These are phyloP conservation scores for Drosophila nigromelanica DNA, from an alignment of 1,140 invertebrate species.

Conservation along the genomic window DNA sequence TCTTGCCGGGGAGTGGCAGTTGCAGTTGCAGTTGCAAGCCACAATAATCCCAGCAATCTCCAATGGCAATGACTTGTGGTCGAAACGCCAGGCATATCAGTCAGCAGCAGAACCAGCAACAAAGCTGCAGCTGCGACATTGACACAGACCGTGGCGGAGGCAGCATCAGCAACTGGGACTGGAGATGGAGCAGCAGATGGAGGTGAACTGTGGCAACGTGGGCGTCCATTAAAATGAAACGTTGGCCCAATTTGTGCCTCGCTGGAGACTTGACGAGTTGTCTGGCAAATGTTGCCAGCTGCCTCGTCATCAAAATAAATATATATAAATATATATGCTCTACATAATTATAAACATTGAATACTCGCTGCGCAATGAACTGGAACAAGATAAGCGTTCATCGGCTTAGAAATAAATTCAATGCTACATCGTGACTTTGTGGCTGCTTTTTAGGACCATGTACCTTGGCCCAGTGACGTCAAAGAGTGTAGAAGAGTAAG, in stretches of 20 bases:
- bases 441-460: background rate
- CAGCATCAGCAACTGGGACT: background rate
- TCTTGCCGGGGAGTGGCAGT: constrained; percentile 23
- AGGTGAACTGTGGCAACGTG: constrained; percentile 38
- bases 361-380: constrained; percentile 33
- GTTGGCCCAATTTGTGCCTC: constrained; percentile 68
- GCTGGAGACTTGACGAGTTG: constrained; percentile 19
- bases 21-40: constrained; percentile 14
- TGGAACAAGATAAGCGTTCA: constrained; percentile 36
- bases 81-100: constrained; percentile 46
- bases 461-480: constrained; percentile 24
- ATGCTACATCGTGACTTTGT: constrained; percentile 25
- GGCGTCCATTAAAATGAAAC: constrained; percentile 67
- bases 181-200: constrained; percentile 9
- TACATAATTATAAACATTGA: constrained; percentile 33
- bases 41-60: constrained; percentile 40
- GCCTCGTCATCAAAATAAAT: constrained; percentile 34
- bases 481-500: background rate
- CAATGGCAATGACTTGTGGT: constrained; percentile 56
- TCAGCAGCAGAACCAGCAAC: constrained; percentile 25
- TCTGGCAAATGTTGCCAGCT: constrained; percentile 9
- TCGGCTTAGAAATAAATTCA: constrained; percentile 42
- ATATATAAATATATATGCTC: constrained; percentile 14
- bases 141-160: constrained; percentile 58
- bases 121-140: constrained; percentile 54